A percentile compares a stretch with the other conserved stretches of the same genome.
Conservation (phyloP, 1,140 invertebrate genomes). For the Brachionus manjavacas region DNA sequence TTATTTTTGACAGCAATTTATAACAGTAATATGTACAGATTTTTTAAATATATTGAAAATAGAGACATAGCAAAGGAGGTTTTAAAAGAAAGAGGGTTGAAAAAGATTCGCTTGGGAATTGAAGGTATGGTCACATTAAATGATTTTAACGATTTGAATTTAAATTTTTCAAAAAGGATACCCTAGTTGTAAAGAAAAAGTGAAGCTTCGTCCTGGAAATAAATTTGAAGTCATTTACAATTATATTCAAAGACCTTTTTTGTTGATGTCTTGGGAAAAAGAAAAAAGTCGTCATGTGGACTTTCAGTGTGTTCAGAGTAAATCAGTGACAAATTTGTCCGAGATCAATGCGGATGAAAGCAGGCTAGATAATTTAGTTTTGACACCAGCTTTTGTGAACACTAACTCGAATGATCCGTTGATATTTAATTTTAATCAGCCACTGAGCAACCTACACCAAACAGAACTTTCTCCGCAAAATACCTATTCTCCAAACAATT, state of each 20-base stretch:
- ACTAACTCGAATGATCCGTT: not conserved
- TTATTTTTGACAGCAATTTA: slow-evolving; percentile 61
- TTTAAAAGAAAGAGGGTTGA: slow-evolving; percentile 92
- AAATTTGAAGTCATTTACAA: slow-evolving; percentile 87
- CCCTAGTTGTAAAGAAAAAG: slow-evolving; percentile 96
- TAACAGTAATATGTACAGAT: slow-evolving; percentile 85
- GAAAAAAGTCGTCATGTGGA: slow-evolving; percentile 98
- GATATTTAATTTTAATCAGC: slow-evolving; percentile 3
- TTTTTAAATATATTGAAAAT: slow-evolving; percentile 99
- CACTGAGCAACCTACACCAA: not conserved
- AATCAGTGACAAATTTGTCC: slow-evolving; percentile 56
- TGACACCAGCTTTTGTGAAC: not conserved
- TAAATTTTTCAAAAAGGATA: slow-evolving; percentile 59
- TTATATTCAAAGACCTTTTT: slow-evolving; percentile 98
- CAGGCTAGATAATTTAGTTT: not conserved
- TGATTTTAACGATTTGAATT: too few species aligned
- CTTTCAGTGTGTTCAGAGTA: slow-evolving; percentile 66
- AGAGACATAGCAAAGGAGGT: slow-evolving; percentile 96
- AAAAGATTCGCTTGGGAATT: slow-evolving; percentile 95
- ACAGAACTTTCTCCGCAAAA: not conserved
- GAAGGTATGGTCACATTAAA: slow-evolving; percentile 64
- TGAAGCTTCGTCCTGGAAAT: slow-evolving; percentile 69
- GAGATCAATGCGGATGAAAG: slow-evolving; percentile 46
- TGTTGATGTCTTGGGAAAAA: slow-evolving; percentile 99
- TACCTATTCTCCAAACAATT: not conserved